Evolutionary conservation across 1,140 invertebrate species (phyloP).

Genomic region (Dolichoris vasculosae): DNA sequence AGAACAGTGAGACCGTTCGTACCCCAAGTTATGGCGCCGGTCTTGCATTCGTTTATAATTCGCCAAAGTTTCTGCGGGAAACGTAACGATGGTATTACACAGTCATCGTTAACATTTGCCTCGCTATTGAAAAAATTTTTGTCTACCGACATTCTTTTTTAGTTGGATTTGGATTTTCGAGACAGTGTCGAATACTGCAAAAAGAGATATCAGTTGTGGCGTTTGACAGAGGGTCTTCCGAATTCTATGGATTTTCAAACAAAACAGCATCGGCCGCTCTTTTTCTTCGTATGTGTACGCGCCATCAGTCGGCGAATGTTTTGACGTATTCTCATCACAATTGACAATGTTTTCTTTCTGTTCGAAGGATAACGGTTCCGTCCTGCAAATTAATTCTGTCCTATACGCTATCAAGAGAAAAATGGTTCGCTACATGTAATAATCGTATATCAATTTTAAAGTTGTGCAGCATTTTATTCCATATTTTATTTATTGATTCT

Average conservation of each 20-base stretch:
- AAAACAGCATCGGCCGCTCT: conserved; percentile 38
- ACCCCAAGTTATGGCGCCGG: conserved; percentile 77
- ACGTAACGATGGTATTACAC: conserved; percentile 69
- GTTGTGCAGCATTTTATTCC: no score
- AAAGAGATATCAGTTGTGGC: not conserved
- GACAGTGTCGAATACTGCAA: not conserved
- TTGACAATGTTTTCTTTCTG: not conserved
- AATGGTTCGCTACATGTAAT: no score
- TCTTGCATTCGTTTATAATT: conserved; percentile 75
- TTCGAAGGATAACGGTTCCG: not conserved
- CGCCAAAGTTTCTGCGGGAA: conserved; percentile 80
- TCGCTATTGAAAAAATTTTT: not conserved
- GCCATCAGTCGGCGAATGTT: conserved; percentile 5
- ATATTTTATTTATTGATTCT: no score
- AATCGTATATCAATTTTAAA: no score
- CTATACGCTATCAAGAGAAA: not conserved
- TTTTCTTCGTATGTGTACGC: not conserved
- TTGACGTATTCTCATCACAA: not conserved
- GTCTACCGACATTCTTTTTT: not conserved
- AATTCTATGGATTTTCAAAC: conserved; percentile 37
- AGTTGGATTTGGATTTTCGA: not conserved
- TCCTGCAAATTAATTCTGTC: not conserved
- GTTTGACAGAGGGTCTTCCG: not conserved
- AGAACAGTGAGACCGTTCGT: conserved; percentile 74
- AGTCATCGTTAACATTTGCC: not conserved